Evolutionary conservation across 2,113 vertebrate genomes (phyloP), one percentile per base, ranked within the genome.

Genomic region (Epinephelus moara): DNA sequence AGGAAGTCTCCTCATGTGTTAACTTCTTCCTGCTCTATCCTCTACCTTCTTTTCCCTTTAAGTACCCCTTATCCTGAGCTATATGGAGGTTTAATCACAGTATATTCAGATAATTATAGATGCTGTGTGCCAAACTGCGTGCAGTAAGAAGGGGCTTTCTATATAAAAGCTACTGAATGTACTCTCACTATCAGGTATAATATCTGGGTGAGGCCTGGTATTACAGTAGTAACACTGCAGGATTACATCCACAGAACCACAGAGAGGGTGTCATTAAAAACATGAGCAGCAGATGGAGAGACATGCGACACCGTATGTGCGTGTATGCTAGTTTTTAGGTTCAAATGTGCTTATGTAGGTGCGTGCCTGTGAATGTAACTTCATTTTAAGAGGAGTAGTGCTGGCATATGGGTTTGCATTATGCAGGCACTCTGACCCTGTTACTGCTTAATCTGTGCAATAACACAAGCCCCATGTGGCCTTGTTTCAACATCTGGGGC

Each of bases 401-500:
- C 59, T 59, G 56, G 57, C 55, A 77, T 75, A 79, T 74, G 69
- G 84, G 33, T 85, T 81, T 64, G 59, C 45, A 79, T 81, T 61
- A 56, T 56, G 64, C 27, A 57, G 15, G 30, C 50, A 53, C 68
- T 78, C 47, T 85, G 67, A 90, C 81, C 78, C 30, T 85, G 63
- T 83, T 88, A 75, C 37, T 75, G 55, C 52, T 84, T 90, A 91
- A 91, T 91, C 88, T 78, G 70, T 70, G 40, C 49, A 67, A 74
- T 85, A 87, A 89, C 25, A 77, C 70, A 89, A 86, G 57, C 69
- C 57, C 75, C 52, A 56, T 82, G 75, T 86, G 89, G 73, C 88
- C 88, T 89, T 87, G 56, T 91, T 91, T 77, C 49, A 92, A 85
- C 84, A 92, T 89, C 82, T 88, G 90, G 64, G 76, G 80, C 82